phyloP scores from a whole-genome alignment of 1,140 invertebrate species.

The Zelostemma sp. region DNA sequence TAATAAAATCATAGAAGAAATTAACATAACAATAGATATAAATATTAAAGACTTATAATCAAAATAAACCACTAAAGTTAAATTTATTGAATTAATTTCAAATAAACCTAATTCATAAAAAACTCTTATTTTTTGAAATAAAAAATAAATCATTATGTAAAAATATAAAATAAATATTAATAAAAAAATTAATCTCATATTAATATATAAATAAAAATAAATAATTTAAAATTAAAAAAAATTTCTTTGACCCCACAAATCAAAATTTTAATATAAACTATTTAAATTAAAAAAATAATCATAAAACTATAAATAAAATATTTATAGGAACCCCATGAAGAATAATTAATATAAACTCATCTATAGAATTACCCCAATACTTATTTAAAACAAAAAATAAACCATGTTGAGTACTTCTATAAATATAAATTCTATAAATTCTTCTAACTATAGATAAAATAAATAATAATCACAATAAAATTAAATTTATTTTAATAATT shows the following conservation, averaged over 20 bases:
- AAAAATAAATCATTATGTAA: constrained; percentile 63
- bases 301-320: constrained; percentile 72
- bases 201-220: constrained; percentile 63
- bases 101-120: constrained; percentile 71
- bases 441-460: no score
- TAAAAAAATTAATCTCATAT: constrained; percentile 54
- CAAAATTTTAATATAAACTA: constrained; percentile 75
- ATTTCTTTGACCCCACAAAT: constrained; percentile 74
- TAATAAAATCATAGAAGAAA: constrained; percentile 74
- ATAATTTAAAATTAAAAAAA: constrained; percentile 65
- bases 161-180: constrained; percentile 61
- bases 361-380: constrained; percentile 61
- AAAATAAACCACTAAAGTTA: constrained; percentile 71
- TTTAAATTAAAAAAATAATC: constrained; percentile 71
- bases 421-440: constrained; percentile 56
- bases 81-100: constrained; percentile 63
- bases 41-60: constrained; percentile 74
- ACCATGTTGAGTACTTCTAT: constrained; percentile 73
- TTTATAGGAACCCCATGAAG: constrained; percentile 75
- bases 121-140: constrained; percentile 64
- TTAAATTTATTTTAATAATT: constrained; percentile 66
- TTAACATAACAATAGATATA: constrained; percentile 73
- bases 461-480: constrained; percentile 44
- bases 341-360: constrained; percentile 73
- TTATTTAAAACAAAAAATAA: constrained; percentile 61